Evolutionary conservation across 1,140 invertebrate genomes (phyloP), one percentile per base, ranked within the genome.

Genomic region (Bactericera cockerelli): DNA sequence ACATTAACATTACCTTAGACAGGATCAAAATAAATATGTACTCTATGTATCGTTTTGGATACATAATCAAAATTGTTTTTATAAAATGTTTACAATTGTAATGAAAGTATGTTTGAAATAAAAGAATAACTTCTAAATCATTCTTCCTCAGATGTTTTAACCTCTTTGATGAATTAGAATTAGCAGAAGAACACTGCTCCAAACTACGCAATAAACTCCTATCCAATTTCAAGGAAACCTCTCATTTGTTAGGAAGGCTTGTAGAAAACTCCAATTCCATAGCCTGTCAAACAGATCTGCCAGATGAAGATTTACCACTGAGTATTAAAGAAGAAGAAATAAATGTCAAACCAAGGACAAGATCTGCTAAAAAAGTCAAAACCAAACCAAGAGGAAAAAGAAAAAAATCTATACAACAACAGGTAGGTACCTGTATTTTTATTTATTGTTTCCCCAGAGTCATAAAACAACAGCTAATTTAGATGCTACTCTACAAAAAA

Each of bases 151-250:
- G 59, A 33, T 60, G 59, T 55, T 60, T 31, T 21, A 33, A 26
- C 11, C 36, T 60, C n/a, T 60, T 60, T 22, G 59, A 56, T 53
- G 59, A 60, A 53, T 36, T 60, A 25, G 53, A 60, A 16, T 25
- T 31, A 21, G 25, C 39, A 13, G 59, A 60, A 31, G 53, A 33
- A 13, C 22, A 36, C 6, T 60, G 59, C 26, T 6, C n/a, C 11
- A 21, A 31, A 13, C 21, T 60, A 14, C 42, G 53, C 26, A 53
- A 24, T 38, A 53, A 26, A 26, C 55, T 60, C 21, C 2, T 56
- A 16, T 56, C 59, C 26, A 25, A 11, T n/a, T 60, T 28, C 22
- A 22, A 26, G 26, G 33, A 53, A 31, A 54, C 59, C 10, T 60
- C 49, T 28, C 24, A 60, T 2, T 26, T 56, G 10, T 60, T 55